Evolutionary conservation across 2,113 vertebrate species (phyloP).

Genomic region (Trichechus manatus): DNA sequence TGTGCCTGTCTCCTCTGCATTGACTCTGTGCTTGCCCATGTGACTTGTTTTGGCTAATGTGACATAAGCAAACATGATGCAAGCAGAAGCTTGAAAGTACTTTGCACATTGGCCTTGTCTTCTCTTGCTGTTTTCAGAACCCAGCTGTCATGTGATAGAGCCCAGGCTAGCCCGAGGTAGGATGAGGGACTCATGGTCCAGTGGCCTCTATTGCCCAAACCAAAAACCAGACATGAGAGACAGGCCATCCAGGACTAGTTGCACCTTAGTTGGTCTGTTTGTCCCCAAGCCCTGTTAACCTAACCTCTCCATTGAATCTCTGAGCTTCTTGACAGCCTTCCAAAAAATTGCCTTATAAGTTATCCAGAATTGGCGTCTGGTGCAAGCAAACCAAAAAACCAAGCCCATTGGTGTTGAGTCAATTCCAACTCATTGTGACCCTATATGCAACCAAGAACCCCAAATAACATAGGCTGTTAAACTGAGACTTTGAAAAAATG

Average conservation of each 20-base stretch:
- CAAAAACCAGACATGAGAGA: background rate
- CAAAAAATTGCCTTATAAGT: background rate
- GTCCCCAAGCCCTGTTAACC: background rate
- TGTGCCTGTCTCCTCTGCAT: background rate
- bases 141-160: background rate
- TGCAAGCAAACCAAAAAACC: background rate
- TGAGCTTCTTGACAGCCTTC: background rate
- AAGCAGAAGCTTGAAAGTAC: background rate
- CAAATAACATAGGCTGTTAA: background rate
- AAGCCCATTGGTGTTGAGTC: too few relatives aligned
- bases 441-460: background rate
- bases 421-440: too few relatives aligned
- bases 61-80: background rate
- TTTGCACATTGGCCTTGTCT: background rate
- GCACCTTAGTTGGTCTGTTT: background rate
- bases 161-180: background rate
- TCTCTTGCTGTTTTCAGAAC: background rate
- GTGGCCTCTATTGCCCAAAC: background rate
- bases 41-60: background rate
- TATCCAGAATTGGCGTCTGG: background rate
- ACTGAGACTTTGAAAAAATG: conserved; percentile 25
- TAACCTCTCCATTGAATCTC: background rate
- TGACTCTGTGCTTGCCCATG: background rate
- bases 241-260: background rate
- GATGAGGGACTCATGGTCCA: background rate